Percentiles rank a stretch among this genome's conserved stretches.
These are phyloP conservation scores for Phragmatobia fuliginosa DNA, from an alignment of 2,888 invertebrate genomes.

Conservation along the genomic window DNA sequence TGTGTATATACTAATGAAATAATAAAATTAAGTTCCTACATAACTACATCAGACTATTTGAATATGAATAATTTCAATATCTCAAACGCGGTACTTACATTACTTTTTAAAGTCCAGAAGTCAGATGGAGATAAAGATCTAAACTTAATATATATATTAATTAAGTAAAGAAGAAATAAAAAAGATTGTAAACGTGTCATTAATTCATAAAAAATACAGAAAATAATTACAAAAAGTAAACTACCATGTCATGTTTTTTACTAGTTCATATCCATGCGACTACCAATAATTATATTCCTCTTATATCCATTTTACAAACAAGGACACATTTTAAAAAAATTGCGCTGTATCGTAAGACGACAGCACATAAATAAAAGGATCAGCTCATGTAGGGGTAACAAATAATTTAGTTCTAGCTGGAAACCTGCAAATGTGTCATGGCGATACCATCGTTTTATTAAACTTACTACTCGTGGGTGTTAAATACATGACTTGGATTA, in stretches of 20 bases:
- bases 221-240: not conserved
- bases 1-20: slow-evolving; percentile 7
- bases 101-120: too few species aligned
- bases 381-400: slow-evolving; percentile 37
- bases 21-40: slow-evolving; percentile 4
- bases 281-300: not conserved
- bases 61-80: too few species aligned
- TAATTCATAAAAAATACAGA: too few species aligned
- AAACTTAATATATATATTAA: too few species aligned
- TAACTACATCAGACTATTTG: slow-evolving; percentile 16
- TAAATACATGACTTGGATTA: not conserved
- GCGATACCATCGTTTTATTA: slow-evolving; percentile 43
- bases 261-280: not conserved
- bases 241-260: too few species aligned
- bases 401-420: slow-evolving; percentile 40
- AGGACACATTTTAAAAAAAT: slow-evolving; percentile 6
- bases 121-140: too few species aligned
- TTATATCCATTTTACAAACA: slow-evolving; percentile 3
- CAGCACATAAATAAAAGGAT: slow-evolving; percentile 34
- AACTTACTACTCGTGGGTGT: slow-evolving; percentile 25
- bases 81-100: too few species aligned
- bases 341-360: slow-evolving; percentile 17
- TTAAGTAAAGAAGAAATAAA: too few species aligned
- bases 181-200: too few species aligned
- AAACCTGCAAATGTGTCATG: slow-evolving; percentile 50